Conservation (phyloP, 1,140 invertebrate species). For the Physella acuta region DNA sequence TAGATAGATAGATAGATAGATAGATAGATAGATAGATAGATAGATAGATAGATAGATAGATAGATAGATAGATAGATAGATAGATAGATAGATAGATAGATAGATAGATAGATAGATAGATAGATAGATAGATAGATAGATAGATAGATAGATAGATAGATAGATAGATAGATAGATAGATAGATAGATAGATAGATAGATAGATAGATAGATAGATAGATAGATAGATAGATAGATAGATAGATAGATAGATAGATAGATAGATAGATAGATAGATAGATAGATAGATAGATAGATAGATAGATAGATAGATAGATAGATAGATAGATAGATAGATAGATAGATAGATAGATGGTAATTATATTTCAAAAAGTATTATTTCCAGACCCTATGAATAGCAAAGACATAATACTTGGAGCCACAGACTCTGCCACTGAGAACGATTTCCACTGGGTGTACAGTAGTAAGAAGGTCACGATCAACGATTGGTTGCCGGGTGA, state of each 20-base stretch:
- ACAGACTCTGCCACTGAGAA: too few relatives aligned
- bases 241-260: conserved; percentile 1
- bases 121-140: neutral
- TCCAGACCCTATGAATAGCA: too few relatives aligned
- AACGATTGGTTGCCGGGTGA: too few relatives aligned
- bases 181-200: neutral
- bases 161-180: neutral
- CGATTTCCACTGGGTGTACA: too few relatives aligned
- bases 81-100: neutral
- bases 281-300: conserved; percentile 1
- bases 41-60: neutral
- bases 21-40: conserved; percentile 3
- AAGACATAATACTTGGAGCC: too few relatives aligned
- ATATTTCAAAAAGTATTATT: too few relatives aligned
- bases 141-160: neutral
- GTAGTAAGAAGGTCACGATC: too few relatives aligned
- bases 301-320: conserved; percentile 1
- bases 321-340: conserved; percentile 1
- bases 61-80: neutral
- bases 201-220: neutral
- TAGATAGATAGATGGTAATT: neutral
- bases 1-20: neutral
- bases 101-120: neutral
- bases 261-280: conserved; percentile 1
- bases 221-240: conserved; percentile 1